A percentile compares a stretch with the other conserved stretches of the same genome.
Conservation (phyloP, 2,113 vertebrate species). For the Natator depressus region DNA sequence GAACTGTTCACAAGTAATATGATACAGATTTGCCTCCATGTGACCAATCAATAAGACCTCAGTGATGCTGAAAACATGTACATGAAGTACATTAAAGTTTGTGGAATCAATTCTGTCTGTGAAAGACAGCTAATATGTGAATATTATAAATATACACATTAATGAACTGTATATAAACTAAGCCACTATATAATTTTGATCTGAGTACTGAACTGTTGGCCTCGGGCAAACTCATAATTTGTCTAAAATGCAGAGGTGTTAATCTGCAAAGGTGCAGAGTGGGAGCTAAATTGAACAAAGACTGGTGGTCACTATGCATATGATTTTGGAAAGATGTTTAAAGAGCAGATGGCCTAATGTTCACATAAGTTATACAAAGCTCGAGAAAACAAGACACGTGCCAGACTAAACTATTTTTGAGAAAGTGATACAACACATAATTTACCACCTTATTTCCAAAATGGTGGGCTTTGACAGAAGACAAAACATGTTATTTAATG, state of each 20-base stretch:
- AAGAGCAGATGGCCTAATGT: not conserved
- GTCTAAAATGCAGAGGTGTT: not conserved
- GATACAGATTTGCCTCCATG: not conserved
- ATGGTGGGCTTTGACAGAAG: not conserved
- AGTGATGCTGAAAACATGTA: not conserved
- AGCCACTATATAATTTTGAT: not conserved
- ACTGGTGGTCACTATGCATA: not conserved
- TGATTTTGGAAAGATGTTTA: not conserved
- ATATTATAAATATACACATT: accelerated
- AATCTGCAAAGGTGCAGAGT: not conserved
- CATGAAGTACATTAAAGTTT: not conserved
- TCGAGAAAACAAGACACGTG: not conserved
- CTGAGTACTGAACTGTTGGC: not conserved
- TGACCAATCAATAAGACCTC: not conserved
- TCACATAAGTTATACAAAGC: not conserved
- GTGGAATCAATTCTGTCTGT: not conserved
- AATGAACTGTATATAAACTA: not conserved
- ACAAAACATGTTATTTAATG: not conserved
- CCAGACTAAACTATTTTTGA: not conserved
- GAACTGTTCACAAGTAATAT: not conserved
- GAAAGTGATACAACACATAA: not conserved
- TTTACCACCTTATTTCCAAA: not conserved
- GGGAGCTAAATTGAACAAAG: not conserved
- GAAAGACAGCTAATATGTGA: not conserved
- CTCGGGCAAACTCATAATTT: not conserved